A percentile compares a stretch with the other conserved stretches of the same genome.
phyloP scores from a whole-genome alignment of 2,888 invertebrate genomes.

The Venustoraphidia nigricollis region DNA sequence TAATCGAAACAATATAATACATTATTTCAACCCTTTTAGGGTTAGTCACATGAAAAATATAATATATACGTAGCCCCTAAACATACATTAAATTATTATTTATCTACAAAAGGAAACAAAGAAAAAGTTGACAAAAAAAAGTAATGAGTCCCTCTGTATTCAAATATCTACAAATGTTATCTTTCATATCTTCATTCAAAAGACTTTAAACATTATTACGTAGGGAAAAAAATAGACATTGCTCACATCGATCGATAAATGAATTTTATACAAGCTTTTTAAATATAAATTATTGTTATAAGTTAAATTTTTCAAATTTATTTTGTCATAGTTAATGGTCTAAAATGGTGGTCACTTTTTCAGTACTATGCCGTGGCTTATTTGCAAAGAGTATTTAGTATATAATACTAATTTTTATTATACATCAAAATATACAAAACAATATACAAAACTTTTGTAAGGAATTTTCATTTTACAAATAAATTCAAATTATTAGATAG shows the following conservation, averaged over 20 bases:
- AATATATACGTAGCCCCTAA: constrained; percentile 10
- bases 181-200: constrained; percentile 9
- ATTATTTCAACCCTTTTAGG: constrained; percentile 14
- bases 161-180: constrained; percentile 15
- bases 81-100: constrained; percentile 9
- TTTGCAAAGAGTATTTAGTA: neutral
- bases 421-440: too few species aligned
- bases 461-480: too few species aligned
- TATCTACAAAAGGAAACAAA: constrained; percentile 24
- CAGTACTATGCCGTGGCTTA: neutral
- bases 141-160: constrained; percentile 9
- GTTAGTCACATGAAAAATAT: constrained; percentile 8
- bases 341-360: constrained; percentile 4
- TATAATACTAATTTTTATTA: too few species aligned
- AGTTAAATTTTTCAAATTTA: neutral
- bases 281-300: neutral
- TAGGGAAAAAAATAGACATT: constrained; percentile 4
- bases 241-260: constrained; percentile 2
- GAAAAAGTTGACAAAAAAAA: constrained; percentile 2
- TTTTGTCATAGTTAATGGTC: constrained; percentile 5
- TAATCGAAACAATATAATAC: constrained; percentile 8
- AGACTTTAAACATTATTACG: neutral
- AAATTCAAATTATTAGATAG: too few species aligned
- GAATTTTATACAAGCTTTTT: constrained; percentile 3
- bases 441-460: too few species aligned